Base-by-base conservation (phyloP, 1,140 invertebrate species). In the Phymorhynchus buccinoides region DNA sequence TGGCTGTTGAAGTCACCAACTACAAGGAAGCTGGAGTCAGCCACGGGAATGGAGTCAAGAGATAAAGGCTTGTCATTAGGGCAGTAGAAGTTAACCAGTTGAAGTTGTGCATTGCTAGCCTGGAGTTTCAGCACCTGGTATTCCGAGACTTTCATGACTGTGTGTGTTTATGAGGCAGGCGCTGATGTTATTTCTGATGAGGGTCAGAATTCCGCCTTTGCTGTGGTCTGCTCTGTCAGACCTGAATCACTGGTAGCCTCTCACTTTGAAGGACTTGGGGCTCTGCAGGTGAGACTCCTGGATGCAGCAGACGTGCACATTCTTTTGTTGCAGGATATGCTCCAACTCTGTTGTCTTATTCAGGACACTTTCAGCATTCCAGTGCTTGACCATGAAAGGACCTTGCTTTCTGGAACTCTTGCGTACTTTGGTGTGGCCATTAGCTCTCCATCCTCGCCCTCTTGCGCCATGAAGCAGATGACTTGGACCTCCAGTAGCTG, bases 51-150 rank as follows among this genome's bases (percentile, higher is more conserved):
- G n/a, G 79, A 3, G 44, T 80, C 18, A 14, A 80, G 79, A 7
- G n/a, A 80, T 7, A 12, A 48, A 27, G 52, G n/a, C n/a, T 35
- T 6, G 44, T 80, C 44, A 37, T 56, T 80, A 4, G 79, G 79
- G 79, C 44, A 80, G 44, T 56, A 80, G 79, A 48, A 80, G 79
- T 80, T 80, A 1, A 80, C n/a, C 12, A 56, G 32, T 56, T 12
- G 16, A 80, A 52, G 44, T 32, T 42, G 16, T 27, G 22, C n/a
- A 16, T 27, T 32, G 14, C 39, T 48, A 12, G 41, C 22, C 27
- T 48, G 35, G 27, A 80, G 16, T 37, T 48, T 80, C 12, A 52
- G 22, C 18, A 22, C 6, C 41, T 48, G 41, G n/a, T 44, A 3
- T 44, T 44, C 18, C 12, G n/a, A 41, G 22, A 30, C 39, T 35